Percentiles rank a stretch among this genome's conserved stretches.
These are phyloP conservation scores for Tetraodon nigroviridis DNA, from an alignment of 2,113 vertebrate species.

Conservation along the genomic window DNA sequence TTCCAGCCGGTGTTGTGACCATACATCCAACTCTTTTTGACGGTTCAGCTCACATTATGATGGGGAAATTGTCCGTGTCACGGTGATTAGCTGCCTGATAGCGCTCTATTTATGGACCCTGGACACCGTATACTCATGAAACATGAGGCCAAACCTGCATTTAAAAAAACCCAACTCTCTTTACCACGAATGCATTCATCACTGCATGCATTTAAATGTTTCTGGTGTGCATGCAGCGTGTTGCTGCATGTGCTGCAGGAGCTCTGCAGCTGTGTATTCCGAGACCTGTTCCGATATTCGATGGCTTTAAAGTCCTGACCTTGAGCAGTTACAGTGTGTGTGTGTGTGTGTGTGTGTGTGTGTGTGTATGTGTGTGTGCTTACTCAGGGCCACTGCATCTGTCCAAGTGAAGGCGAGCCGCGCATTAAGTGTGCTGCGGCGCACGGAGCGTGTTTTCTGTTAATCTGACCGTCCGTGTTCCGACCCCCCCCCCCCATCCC, in stretches of 20 bases:
- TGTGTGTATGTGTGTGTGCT: slow-evolving; percentile 43
- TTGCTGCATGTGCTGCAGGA: background rate
- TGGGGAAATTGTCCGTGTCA: slow-evolving; percentile 3
- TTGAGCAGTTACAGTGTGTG: slow-evolving; percentile 40
- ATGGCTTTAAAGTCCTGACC: slow-evolving; percentile 52
- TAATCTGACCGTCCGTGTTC: slow-evolving; percentile 3
- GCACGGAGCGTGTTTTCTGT: background rate
- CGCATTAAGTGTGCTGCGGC: slow-evolving; percentile 29
- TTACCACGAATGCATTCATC: slow-evolving; percentile 13
- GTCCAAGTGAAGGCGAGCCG: slow-evolving; percentile 28
- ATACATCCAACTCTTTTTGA: slow-evolving; percentile 5
- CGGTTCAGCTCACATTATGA: slow-evolving; percentile 13
- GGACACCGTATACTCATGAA: slow-evolving; percentile 47
- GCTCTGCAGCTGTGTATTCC: slow-evolving; percentile 15
- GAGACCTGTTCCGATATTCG: slow-evolving; percentile 27
- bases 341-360: background rate
- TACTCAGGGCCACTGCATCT: slow-evolving; percentile 59
- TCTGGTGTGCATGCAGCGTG: background rate
- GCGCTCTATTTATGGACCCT: slow-evolving; percentile 40
- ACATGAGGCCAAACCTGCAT: slow-evolving; percentile 45
- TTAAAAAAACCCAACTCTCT: slow-evolving; percentile 6
- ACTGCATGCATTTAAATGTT: background rate
- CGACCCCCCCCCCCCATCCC: background rate
- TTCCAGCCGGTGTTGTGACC: background rate
- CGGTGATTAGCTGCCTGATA: slow-evolving; percentile 28